These are phyloP conservation scores for Hyaena hyaena DNA, from an alignment of 2,113 vertebrate species.

Conservation along the genomic window DNA sequence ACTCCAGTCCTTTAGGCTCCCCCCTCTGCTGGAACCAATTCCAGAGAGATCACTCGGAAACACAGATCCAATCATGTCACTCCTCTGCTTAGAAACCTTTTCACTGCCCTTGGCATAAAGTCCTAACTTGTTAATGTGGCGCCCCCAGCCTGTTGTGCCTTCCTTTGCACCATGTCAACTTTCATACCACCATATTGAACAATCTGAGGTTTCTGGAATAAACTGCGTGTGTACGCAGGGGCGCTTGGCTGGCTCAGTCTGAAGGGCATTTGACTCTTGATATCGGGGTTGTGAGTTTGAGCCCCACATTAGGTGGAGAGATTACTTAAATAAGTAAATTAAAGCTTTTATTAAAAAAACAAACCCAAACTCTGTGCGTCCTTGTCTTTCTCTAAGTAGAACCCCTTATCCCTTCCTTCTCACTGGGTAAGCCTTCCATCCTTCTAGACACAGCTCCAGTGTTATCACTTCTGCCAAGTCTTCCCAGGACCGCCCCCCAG, in stretches of 20 bases:
- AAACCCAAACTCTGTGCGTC: not conserved
- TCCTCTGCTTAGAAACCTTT: not conserved
- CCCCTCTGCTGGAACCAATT: not conserved
- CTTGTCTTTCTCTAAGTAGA: not conserved
- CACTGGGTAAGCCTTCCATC: not conserved
- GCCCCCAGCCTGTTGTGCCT: not conserved
- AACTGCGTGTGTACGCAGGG: not conserved
- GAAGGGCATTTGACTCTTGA: not conserved
- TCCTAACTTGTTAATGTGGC: not conserved
- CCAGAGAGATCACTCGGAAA: not conserved
- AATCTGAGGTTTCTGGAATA: constrained; percentile 10
- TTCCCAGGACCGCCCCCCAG: not conserved
- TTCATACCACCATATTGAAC: not conserved
- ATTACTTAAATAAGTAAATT: not conserved
- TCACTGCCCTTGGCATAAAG: not conserved
- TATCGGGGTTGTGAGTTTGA: not conserved
- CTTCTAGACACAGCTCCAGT: not conserved
- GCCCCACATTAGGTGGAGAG: not conserved
- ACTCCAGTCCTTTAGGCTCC: not conserved
- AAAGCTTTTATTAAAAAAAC: not conserved
- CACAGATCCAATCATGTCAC: not conserved
- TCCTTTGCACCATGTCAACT: not conserved
- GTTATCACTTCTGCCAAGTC: not conserved
- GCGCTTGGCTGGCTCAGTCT: not conserved
- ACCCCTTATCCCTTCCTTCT: not conserved